Percentiles rank a stretch among this genome's conserved stretches.
These are phyloP conservation scores for Zaprionus inermis DNA, from an alignment of 1,140 invertebrate genomes.

Conservation along the genomic window DNA sequence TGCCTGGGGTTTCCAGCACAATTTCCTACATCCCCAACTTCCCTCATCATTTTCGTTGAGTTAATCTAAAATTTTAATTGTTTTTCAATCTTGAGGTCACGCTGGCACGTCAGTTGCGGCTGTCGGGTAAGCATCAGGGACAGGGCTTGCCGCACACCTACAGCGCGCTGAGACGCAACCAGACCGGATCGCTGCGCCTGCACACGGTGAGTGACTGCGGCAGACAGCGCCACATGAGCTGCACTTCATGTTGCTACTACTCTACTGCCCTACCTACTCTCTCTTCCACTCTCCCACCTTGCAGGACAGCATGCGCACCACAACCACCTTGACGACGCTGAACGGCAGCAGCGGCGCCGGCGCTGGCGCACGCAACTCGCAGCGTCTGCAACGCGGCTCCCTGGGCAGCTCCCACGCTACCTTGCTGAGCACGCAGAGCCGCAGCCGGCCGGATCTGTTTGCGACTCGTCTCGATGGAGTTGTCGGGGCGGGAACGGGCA, in stretches of 20 bases:
- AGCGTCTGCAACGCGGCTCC: constrained; percentile 65
- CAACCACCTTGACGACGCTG: constrained; percentile 74
- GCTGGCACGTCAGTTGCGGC: constrained; percentile 65
- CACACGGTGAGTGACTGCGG: constrained; percentile 58
- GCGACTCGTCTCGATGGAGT: constrained; percentile 16
- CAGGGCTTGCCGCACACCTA: constrained; percentile 67
- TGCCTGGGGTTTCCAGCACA: background rate
- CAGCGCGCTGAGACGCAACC: constrained; percentile 68
- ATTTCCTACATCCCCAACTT: background rate
- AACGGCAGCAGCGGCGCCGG: constrained; percentile 43
- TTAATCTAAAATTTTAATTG: constrained; percentile 2
- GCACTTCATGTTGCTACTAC: background rate
- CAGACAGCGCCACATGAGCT: background rate
- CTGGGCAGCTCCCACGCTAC: constrained; percentile 83
- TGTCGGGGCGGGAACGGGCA: background rate
- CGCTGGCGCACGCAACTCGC: constrained; percentile 40
- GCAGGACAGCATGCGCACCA: constrained; percentile 81
- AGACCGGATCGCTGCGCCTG: constrained; percentile 68
- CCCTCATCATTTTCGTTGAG: background rate
- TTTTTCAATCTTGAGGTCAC: constrained; percentile 51
- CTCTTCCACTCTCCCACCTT: constrained; percentile 12
- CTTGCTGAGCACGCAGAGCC: constrained; percentile 78
- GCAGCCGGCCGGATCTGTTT: constrained; percentile 76
- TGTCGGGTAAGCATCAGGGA: constrained; percentile 56
- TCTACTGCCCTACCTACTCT: no score